Evolutionary conservation across 2,888 invertebrate species (phyloP).

Genomic region (Galerucella calmariensis): DNA sequence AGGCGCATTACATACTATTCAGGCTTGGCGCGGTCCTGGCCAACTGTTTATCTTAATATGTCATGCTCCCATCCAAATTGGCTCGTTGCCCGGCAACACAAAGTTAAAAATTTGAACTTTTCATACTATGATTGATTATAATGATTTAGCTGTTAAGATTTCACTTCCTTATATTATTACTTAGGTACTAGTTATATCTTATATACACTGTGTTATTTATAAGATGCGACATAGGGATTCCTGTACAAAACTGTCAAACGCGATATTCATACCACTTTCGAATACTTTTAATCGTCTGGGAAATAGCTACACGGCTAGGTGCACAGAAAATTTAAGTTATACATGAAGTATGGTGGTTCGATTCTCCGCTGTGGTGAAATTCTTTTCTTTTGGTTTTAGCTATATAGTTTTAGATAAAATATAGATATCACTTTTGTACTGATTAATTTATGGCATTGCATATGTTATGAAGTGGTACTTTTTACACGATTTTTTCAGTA

Average conservation of each 20-base stretch:
- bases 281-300: no score
- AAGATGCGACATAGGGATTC: no score
- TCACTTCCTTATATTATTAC: neutral
- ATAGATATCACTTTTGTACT: neutral
- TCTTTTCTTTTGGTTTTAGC: no score
- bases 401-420: neutral
- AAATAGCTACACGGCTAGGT: no score
- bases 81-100: neutral
- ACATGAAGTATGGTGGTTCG: no score
- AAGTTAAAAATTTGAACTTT: slow-evolving; percentile 4
- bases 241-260: no score
- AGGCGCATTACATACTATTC: neutral
- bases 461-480: no score
- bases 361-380: no score
- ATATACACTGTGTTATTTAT: neutral
- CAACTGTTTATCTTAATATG: neutral
- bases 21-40: neutral
- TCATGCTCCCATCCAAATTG: slow-evolving; percentile 2
- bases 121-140: slow-evolving; percentile 6
- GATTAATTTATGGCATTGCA: no score
- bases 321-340: no score
- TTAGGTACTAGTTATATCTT: neutral
- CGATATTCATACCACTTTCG: no score
- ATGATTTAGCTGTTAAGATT: neutral
- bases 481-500: no score